These are phyloP conservation scores for Ennomos fuscantarius DNA, from an alignment of 2,888 invertebrate genomes.

Conservation along the genomic window DNA sequence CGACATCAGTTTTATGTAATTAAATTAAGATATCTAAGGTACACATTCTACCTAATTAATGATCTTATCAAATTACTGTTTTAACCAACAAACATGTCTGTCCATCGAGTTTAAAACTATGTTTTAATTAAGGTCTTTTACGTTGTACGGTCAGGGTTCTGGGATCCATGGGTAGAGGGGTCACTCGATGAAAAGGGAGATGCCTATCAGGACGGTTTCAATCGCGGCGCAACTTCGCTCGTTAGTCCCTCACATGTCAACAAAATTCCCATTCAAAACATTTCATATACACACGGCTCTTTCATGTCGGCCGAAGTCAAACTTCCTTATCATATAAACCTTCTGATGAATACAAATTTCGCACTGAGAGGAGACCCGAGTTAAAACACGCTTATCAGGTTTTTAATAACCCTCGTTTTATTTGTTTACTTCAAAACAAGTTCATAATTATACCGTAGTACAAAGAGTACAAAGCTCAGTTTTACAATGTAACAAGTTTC, in stretches of 20 bases:
- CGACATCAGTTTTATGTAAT: slow-evolving; percentile 2
- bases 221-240: slow-evolving; percentile 74
- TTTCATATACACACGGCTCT: slow-evolving; percentile 59
- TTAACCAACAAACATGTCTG: slow-evolving; percentile 43
- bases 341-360: slow-evolving; percentile 40
- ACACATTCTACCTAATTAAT: slow-evolving; percentile 45
- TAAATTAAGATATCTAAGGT: slow-evolving; percentile 12
- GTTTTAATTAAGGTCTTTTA: slow-evolving; percentile 76
- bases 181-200: slow-evolving; percentile 71
- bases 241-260: slow-evolving; percentile 65
- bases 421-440: slow-evolving; percentile 2
- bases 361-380: slow-evolving; percentile 26
- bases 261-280: slow-evolving; percentile 63
- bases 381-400: slow-evolving; percentile 32
- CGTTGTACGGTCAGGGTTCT: slow-evolving; percentile 20
- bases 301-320: slow-evolving; percentile 55
- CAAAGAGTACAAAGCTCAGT: slow-evolving; percentile 9
- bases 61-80: slow-evolving; percentile 45
- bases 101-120: slow-evolving; percentile 58
- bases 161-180: slow-evolving; percentile 51
- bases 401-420: slow-evolving; percentile 14
- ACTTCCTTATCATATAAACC: slow-evolving; percentile 53
- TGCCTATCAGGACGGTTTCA: slow-evolving; percentile 75
- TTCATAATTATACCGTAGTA: slow-evolving; percentile 11
- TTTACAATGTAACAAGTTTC: slow-evolving; percentile 8